These are phyloP conservation scores for Aulostomus chinensis DNA, from an alignment of 2,797 vertebrate genomes.

Conservation along the genomic window DNA sequence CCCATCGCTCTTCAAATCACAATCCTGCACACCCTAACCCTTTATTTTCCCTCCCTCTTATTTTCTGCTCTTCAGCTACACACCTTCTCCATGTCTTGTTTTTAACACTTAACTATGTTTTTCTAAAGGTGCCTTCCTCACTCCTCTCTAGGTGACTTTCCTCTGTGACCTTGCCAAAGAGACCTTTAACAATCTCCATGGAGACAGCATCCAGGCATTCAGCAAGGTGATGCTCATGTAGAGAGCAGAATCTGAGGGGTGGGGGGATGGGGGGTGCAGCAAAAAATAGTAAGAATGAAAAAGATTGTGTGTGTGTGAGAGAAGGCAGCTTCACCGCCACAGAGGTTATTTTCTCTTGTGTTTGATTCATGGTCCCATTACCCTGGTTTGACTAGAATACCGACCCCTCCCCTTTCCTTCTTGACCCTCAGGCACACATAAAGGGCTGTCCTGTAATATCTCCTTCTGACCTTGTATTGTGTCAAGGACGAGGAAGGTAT, in stretches of 20 bases:
- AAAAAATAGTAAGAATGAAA: conserved; percentile 17
- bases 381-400: no score
- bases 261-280: conserved; percentile 1
- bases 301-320: no score
- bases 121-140: background rate
- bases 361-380: no score
- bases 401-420: no score
- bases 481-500: no score
- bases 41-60: conserved; percentile 10
- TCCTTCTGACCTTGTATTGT: no score
- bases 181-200: conserved; percentile 69
- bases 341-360: no score
- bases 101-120: background rate
- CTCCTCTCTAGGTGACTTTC: conserved; percentile 30
- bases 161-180: conserved; percentile 72
- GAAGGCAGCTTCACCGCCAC: no score
- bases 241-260: conserved; percentile 3
- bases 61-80: conserved; percentile 17
- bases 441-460: no score
- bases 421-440: no score
- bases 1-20: conserved; percentile 30
- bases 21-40: conserved; percentile 14
- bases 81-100: background rate
- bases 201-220: conserved; percentile 68
- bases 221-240: conserved; percentile 44